Percentiles rank a stretch among this genome's conserved stretches.
These are phyloP conservation scores for Pristionchus mayeri DNA, from an alignment of 2,888 invertebrate species.

Conservation along the genomic window DNA sequence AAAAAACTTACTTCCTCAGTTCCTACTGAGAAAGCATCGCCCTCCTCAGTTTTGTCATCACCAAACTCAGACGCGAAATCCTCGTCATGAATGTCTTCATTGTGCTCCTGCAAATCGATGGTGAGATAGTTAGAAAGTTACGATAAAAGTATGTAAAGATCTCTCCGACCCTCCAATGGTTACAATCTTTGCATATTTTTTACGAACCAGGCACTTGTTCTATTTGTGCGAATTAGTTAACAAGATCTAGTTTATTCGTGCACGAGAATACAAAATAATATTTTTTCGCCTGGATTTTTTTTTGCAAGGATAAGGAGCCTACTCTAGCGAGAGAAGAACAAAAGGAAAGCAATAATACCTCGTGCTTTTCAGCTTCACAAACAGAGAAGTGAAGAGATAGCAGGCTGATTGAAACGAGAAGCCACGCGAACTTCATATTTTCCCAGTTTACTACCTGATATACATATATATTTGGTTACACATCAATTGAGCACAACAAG, in stretches of 20 bases:
- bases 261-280: background rate
- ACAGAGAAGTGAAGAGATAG: conserved; percentile 15
- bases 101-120: conserved; percentile 8
- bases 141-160: too few species aligned
- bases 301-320: too few species aligned
- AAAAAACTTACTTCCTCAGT: conserved; percentile 49
- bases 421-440: conserved; percentile 28
- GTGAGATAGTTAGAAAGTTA: too few species aligned
- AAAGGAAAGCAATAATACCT: too few species aligned
- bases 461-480: background rate
- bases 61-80: conserved; percentile 68
- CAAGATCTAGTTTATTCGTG: too few species aligned
- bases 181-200: too few species aligned
- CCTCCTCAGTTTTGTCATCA: conserved; percentile 54
- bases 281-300: background rate
- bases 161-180: too few species aligned
- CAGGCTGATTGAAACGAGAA: conserved; percentile 8
- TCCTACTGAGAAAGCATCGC: conserved; percentile 51
- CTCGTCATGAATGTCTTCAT: conserved; percentile 52
- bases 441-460: conserved; percentile 23
- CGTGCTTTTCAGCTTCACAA: conserved; percentile 1
- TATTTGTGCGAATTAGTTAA: too few species aligned
- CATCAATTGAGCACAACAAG: background rate
- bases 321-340: background rate
- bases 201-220: too few species aligned